Evolutionary conservation across 1,140 invertebrate genomes (phyloP).

Genomic region (Heterodera schachtii): DNA sequence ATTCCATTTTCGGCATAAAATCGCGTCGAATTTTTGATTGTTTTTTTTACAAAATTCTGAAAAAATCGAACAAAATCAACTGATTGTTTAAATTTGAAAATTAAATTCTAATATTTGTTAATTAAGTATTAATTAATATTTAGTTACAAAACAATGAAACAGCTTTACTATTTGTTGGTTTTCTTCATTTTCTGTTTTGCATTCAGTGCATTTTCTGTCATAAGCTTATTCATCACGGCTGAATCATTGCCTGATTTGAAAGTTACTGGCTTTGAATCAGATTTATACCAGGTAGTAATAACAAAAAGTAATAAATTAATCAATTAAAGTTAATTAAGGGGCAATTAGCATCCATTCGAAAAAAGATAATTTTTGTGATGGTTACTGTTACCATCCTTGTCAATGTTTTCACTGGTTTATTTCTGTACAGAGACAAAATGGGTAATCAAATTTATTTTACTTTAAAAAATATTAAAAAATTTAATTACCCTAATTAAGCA

Average conservation of each 20-base stretch:
- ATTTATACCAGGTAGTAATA: background rate
- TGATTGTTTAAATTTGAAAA: too few species aligned
- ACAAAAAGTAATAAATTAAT: background rate
- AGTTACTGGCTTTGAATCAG: background rate
- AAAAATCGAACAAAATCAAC: too few species aligned
- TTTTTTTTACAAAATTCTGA: too few species aligned
- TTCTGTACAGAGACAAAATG: background rate
- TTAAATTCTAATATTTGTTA: too few species aligned
- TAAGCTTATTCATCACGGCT: background rate
- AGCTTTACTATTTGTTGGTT: background rate
- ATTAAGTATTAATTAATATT: background rate
- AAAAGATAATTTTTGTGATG: background rate
- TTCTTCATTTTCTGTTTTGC: too few species aligned
- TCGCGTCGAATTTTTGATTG: too few species aligned
- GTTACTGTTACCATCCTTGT: background rate
- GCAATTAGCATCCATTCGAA: background rate
- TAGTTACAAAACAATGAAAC: background rate
- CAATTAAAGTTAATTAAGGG: background rate
- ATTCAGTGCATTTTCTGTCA: too few species aligned
- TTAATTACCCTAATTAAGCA: background rate
- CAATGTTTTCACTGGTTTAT: background rate
- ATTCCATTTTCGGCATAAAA: too few species aligned
- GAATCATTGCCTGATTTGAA: background rate
- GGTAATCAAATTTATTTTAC: too few species aligned
- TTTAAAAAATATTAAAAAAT: too few species aligned